These are phyloP conservation scores for Paedocypris micromegethes DNA, from an alignment of 2,797 vertebrate species.

Conservation along the genomic window DNA sequence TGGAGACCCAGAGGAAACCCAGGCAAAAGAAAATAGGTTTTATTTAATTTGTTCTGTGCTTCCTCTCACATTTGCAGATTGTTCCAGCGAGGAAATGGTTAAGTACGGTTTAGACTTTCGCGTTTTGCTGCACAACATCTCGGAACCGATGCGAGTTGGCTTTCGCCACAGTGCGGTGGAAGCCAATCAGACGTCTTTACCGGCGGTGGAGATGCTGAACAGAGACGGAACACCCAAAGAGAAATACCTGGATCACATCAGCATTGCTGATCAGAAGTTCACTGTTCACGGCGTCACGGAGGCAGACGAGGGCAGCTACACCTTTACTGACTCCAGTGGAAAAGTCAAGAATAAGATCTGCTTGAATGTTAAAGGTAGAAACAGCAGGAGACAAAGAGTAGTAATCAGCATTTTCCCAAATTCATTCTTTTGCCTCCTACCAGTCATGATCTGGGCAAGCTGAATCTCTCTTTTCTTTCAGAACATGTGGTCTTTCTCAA, in stretches of 20 bases:
- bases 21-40: too few species aligned
- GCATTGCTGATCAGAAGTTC: conserved; percentile 38
- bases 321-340: conserved; percentile 53
- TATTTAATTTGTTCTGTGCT: too few species aligned
- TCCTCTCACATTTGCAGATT: conserved; percentile 57
- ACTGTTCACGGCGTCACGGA: conserved; percentile 56
- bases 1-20: too few species aligned
- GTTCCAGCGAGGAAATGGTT: conserved; percentile 58
- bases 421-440: neutral
- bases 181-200: conserved; percentile 63
- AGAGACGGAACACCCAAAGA: conserved; percentile 14
- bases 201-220: conserved; percentile 55
- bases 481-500: conserved; percentile 59
- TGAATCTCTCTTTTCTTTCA: conserved; percentile 38
- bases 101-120: conserved; percentile 63
- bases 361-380: conserved; percentile 69
- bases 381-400: conserved; percentile 30
- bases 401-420: neutral
- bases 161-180: conserved; percentile 61
- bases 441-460: conserved; percentile 4
- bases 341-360: conserved; percentile 62
- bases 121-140: conserved; percentile 50
- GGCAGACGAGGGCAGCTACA: conserved; percentile 70
- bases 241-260: conserved; percentile 58
- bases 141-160: conserved; percentile 56